Base-by-base conservation (phyloP, 2,888 invertebrate species). In the Drosophila testacea region DNA sequence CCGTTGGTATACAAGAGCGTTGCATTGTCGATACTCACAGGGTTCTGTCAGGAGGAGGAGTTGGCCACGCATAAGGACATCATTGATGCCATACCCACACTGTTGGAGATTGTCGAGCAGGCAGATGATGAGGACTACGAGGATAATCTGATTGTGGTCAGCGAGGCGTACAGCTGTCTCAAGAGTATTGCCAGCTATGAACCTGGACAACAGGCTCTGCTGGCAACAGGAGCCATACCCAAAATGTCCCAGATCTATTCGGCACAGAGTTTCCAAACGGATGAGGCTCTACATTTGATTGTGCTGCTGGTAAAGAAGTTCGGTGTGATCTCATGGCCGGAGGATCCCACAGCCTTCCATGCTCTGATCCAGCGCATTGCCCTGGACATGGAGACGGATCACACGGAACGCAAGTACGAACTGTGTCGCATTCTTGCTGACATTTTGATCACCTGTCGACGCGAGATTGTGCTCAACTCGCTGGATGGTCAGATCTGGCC, bases 1-100 rank as follows among this genome's bases (percentile, higher is more conserved):
- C 96, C 97, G 0, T 94, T 96, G 65, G 96, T 98, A 39, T 98
- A 97, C 93, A 98, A 97, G 93, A 97, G 97, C 9, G 96, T 98
- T 47, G 98, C 98, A 0, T 93, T 98, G 42, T 97, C 97, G 6
- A 95, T 98, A 63, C 94, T 98, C 39, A 96, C 97, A 0, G 96
- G 96, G 64, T 97, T 98, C 93, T 97, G 97, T 89, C 95, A 95
- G 83, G 96, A 97, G 91, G 94, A 96, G 78, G 96, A 96, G 89
- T 92, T 98, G 69, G 96, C 96, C 22, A 95, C 95, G 34, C 96
- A 97, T 90, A 95, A 96, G 34, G 97, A 97, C 87, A 96, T 97
- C 95, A 94, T 97, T 54, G 95, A 95, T 44, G 96, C 96, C 83
- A 95, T 97, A 82, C 96, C 97, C 13, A 96, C 96, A 1, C 95